Evolutionary conservation across 2,113 vertebrate genomes (phyloP).

Genomic region (Benitochromis conjunctus): DNA sequence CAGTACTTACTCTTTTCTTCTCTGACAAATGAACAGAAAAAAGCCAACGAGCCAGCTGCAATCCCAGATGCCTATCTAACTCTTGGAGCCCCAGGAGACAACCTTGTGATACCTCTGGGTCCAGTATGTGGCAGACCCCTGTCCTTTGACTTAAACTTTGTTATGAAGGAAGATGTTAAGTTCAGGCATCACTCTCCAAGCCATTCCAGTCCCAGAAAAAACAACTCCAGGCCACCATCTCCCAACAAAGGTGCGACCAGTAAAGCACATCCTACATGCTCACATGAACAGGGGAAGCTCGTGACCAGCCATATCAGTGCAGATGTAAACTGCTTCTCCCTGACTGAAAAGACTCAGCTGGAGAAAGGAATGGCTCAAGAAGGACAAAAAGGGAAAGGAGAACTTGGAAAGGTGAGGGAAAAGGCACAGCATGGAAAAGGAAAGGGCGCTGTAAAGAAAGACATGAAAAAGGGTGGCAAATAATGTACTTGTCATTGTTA

Average conservation of each 20-base stretch:
- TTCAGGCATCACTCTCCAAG: constrained; percentile 22
- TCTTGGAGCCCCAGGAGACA: constrained; percentile 62
- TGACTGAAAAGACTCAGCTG: constrained; percentile 66
- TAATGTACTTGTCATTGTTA: background rate
- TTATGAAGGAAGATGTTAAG: constrained; percentile 45
- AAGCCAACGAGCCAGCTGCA: background rate
- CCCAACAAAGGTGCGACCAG: constrained; percentile 10
- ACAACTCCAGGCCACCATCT: constrained; percentile 34
- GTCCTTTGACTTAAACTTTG: constrained; percentile 62
- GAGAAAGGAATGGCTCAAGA: constrained; percentile 37
- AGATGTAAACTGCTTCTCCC: constrained; percentile 59
- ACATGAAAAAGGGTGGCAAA: constrained; percentile 41
- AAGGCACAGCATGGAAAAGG: constrained; percentile 41
- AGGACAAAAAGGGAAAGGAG: constrained; percentile 17
- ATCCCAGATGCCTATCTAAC: constrained; percentile 70
- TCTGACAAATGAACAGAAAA: constrained; percentile 28
- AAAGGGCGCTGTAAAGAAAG: constrained; percentile 52
- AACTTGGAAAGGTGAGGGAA: constrained; percentile 11
- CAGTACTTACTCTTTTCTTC: background rate
- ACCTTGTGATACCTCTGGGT: constrained; percentile 65
- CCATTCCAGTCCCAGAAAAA: constrained; percentile 22
- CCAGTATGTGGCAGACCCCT: constrained; percentile 41
- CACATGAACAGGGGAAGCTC: background rate
- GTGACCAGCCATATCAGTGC: constrained; percentile 12
- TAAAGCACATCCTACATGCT: background rate